Evolutionary conservation across 2,888 invertebrate species (phyloP), one percentile per base, ranked within the genome.

Genomic region (Drosophila algonquin): DNA sequence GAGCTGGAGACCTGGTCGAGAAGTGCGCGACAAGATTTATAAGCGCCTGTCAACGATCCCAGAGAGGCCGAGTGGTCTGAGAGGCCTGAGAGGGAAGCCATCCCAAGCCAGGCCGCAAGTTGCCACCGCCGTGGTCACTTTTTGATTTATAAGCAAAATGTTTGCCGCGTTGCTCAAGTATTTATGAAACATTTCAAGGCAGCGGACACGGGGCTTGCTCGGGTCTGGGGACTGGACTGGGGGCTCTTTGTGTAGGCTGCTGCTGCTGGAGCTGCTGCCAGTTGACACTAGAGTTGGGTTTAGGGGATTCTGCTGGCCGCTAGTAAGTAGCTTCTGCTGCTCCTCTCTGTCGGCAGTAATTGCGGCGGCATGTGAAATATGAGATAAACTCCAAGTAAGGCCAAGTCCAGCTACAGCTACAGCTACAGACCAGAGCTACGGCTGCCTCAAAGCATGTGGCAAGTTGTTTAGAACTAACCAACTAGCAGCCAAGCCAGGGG

Each of bases 71-170:
- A 32, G 24, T 5, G 71, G 24, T 16, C 47, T 32, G 52, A 57
- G 72, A 58, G 44, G 58, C 35, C 46, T 57, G 53, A 55, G 55
- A 63, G 73, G 54, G 51, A 60, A 30, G 58, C 35, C 35, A 40
- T 6, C n/a, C 40, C 40, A 7, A 0, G 40, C 14, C 40, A 14
- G 35, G 57, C 57, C 46, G 71, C 75, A 72, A 80, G 77, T 80
- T 73, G 70, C 62, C 74, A 71, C 73, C 70, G 81, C 69, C 72
- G 74, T 81, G 86, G 82, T 79, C 79, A 76, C 76, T 89, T 86
- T 89, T 86, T 86, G 86, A 90, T 89, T 86, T 86, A 89, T 89
- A 90, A 89, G 86, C 90, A 89, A 89, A 89, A 89, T 86, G 89
- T 71, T 67, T 75, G 89, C 90, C 73, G 87, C 79, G 71, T 67